phyloP scores from a whole-genome alignment of 2,113 vertebrate species.

The Kryptolebias marmoratus region DNA sequence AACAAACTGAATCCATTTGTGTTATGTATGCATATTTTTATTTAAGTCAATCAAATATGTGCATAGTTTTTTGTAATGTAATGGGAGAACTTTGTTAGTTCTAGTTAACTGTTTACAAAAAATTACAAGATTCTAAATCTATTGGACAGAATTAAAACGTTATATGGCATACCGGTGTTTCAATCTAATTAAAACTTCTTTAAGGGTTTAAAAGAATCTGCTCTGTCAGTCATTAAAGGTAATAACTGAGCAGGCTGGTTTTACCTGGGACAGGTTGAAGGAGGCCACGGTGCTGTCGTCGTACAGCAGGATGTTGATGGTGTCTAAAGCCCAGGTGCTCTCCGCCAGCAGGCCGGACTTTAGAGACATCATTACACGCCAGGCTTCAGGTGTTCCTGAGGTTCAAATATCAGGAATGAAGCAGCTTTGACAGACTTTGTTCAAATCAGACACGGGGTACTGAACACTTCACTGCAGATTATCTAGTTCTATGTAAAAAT shows the following conservation, averaged over 20 bases:
- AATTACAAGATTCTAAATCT: not conserved
- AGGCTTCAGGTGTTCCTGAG: slow-evolving; percentile 95
- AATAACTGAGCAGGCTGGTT: not conserved
- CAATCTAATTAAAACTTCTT: not conserved
- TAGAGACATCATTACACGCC: slow-evolving; percentile 99
- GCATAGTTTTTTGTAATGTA: too few relatives aligned
- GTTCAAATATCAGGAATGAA: slow-evolving; percentile 10
- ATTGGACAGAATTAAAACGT: not conserved
- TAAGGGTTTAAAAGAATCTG: not conserved
- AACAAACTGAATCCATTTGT: too few relatives aligned
- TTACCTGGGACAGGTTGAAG: slow-evolving; percentile 96
- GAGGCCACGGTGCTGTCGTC: slow-evolving; percentile 97
- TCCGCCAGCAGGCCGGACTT: slow-evolving; percentile 98
- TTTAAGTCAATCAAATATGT: too few relatives aligned
- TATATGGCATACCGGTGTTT: not conserved
- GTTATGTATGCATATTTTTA: too few relatives aligned
- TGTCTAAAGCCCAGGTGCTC: slow-evolving; percentile 98
- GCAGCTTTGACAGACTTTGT: not conserved
- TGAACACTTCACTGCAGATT: not conserved
- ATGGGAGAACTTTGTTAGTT: not conserved
- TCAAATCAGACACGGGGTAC: slow-evolving; percentile 14
- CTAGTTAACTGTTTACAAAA: not conserved
- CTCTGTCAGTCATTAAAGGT: slow-evolving; percentile 11
- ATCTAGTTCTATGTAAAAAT: not conserved
- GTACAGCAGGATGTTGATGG: slow-evolving; percentile 97